Percentiles rank a stretch among this genome's conserved stretches.
Conservation (phyloP, 2,113 vertebrate species). For the Rattus rattus region DNA sequence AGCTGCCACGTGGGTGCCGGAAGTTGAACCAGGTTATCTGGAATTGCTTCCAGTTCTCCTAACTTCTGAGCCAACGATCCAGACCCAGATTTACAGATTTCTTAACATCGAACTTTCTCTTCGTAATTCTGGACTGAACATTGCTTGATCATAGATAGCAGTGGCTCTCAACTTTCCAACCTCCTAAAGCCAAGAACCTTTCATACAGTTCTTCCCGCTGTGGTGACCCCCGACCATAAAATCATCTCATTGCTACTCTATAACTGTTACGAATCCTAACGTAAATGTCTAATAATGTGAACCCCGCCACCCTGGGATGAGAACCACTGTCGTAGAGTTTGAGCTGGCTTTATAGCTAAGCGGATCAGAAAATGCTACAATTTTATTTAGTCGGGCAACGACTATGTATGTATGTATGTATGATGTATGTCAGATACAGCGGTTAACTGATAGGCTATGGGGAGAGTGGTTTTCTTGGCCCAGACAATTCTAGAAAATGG, state of each 20-base stretch:
- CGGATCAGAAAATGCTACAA: constrained; percentile 14
- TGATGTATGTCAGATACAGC: neutral
- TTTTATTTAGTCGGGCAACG: constrained; percentile 1
- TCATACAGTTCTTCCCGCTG: no score
- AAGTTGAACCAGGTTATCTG: neutral
- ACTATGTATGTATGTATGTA: neutral
- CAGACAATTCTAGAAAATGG: constrained; percentile 38
- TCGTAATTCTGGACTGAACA: constrained; percentile 24
- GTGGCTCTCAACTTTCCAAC: no score
- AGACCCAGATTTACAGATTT: neutral
- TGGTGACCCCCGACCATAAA: no score
- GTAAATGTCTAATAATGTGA: no score
- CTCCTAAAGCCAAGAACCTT: no score
- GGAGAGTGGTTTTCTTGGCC: neutral
- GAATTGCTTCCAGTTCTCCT: neutral
- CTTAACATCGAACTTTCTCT: neutral
- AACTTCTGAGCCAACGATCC: neutral
- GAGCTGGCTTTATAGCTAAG: constrained; percentile 20
- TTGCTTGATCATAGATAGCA: neutral
- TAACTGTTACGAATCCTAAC: no score
- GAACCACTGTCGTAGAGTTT: neutral
- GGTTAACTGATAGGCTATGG: neutral
- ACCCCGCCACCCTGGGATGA: no score
- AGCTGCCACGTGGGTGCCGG: neutral
- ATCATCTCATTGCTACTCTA: no score